phyloP scores from a whole-genome alignment of 2,113 vertebrate genomes.

The Ceyx melanurus region DNA sequence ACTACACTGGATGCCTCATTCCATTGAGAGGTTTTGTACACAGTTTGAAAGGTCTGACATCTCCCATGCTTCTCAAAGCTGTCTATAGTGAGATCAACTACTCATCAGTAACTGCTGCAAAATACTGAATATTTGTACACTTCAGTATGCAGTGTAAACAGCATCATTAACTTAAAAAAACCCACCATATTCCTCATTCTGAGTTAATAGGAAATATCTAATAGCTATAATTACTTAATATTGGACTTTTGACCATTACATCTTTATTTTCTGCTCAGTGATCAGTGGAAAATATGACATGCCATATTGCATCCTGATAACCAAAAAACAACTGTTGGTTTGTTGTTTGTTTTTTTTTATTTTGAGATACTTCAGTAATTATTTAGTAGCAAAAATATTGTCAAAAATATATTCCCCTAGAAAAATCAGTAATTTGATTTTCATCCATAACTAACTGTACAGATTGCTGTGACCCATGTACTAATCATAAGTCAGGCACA shows the following conservation, averaged over 20 bases:
- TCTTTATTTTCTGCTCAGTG: background rate
- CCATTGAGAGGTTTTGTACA: background rate
- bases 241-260: background rate
- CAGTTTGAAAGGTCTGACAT: background rate
- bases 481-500: background rate
- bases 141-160: background rate
- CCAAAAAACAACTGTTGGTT: background rate
- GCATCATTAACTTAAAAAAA: background rate
- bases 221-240: background rate
- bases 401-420: background rate
- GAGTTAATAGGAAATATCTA: background rate
- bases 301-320: background rate
- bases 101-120: background rate
- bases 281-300: background rate
- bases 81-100: background rate
- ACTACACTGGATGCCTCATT: background rate
- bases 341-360: background rate
- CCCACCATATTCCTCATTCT: background rate
- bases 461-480: background rate
- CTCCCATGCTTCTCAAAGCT: background rate
- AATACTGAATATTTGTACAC: background rate
- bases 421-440: constrained; percentile 55
- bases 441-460: background rate
- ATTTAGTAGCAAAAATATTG: background rate
- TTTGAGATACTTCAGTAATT: background rate